Evolutionary conservation across 2,888 invertebrate species (phyloP).

Genomic region (Hartigia nigra): DNA sequence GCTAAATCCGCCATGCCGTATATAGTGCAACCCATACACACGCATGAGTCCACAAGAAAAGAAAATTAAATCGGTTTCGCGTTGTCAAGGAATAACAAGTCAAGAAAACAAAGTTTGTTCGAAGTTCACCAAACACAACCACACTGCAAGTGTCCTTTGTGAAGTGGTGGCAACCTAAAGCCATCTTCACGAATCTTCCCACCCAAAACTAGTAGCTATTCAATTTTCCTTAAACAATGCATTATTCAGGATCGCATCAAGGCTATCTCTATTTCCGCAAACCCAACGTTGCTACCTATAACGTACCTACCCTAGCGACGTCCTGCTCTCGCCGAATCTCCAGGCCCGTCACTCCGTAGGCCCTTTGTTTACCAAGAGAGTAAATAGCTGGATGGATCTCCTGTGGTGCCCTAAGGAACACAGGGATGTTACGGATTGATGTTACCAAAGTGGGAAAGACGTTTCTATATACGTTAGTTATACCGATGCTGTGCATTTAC

Average conservation of each 20-base stretch:
- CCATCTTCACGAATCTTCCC: conserved; percentile 22
- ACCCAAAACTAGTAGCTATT: conserved; percentile 37
- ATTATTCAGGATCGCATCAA: conserved; percentile 54
- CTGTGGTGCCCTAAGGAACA: conserved; percentile 25
- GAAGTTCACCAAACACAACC: too few relatives aligned
- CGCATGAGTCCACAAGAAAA: too few relatives aligned
- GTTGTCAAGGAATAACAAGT: too few relatives aligned
- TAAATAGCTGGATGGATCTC: conserved; percentile 45
- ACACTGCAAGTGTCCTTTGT: too few relatives aligned
- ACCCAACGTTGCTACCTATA: conserved; percentile 26
- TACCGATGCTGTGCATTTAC: background rate
- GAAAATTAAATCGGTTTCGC: too few relatives aligned
- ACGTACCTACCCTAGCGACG: background rate
- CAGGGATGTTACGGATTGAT: conserved; percentile 4
- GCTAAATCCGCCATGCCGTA: too few relatives aligned
- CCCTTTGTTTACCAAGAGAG: conserved; percentile 49
- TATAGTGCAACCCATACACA: too few relatives aligned
- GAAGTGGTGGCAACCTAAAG: background rate
- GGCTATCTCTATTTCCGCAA: conserved; percentile 53
- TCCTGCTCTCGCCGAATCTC: too few relatives aligned
- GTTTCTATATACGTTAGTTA: background rate
- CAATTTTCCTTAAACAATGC: conserved; percentile 50
- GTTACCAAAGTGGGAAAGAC: background rate
- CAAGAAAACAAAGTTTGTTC: too few relatives aligned
- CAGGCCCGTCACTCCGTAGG: conserved; percentile 34